These are phyloP conservation scores for Argentina silus DNA, from an alignment of 2,797 vertebrate genomes.

Conservation along the genomic window DNA sequence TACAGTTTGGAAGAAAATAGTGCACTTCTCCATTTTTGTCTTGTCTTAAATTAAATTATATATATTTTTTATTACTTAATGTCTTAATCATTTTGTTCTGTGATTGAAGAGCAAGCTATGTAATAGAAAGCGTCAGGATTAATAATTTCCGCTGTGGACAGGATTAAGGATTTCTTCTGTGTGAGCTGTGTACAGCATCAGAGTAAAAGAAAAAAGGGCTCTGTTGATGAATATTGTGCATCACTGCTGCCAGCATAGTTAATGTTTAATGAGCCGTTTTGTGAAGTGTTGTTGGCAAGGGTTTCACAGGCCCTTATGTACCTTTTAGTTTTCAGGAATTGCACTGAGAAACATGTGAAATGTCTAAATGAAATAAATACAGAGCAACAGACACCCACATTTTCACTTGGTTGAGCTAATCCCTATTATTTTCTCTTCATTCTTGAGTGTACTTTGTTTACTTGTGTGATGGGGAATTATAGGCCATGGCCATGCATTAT, in stretches of 20 bases:
- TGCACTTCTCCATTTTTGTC: background rate
- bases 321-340: background rate
- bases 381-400: background rate
- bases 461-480: background rate
- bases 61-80: no score
- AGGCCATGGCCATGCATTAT: no score
- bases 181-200: background rate
- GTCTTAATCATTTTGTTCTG: background rate
- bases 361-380: background rate
- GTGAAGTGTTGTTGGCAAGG: background rate
- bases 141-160: background rate
- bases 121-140: background rate
- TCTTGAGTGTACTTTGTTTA: background rate
- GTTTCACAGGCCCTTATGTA: background rate
- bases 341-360: background rate
- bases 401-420: background rate
- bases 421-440: background rate
- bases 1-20: background rate
- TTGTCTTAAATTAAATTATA: no score
- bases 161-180: background rate
- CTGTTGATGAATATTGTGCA: background rate
- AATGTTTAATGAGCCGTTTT: background rate
- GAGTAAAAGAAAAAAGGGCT: background rate
- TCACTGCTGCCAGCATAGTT: background rate
- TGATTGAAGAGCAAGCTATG: background rate